phyloP scores from a whole-genome alignment of 2,888 invertebrate species.

The Xylocampa areola region DNA sequence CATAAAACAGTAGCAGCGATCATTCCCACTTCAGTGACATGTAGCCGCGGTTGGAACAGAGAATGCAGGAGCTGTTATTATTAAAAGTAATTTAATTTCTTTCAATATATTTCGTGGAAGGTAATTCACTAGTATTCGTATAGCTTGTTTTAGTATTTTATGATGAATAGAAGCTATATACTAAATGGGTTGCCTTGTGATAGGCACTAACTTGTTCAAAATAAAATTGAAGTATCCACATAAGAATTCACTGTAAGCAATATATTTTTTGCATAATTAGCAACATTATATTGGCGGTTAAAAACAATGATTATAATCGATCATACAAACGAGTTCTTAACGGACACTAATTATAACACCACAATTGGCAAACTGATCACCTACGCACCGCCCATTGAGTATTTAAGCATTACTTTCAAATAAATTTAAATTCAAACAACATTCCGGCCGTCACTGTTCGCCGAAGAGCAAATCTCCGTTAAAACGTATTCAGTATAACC shows the following conservation, averaged over 20 bases:
- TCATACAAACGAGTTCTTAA: constrained; percentile 33
- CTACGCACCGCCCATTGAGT: constrained; percentile 48
- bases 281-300: constrained; percentile 13
- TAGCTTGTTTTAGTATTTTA: background rate
- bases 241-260: too few species aligned
- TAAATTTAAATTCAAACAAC: constrained; percentile 50
- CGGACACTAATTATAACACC: constrained; percentile 44
- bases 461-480: constrained; percentile 71
- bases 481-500: constrained; percentile 73
- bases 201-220: too few species aligned
- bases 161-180: too few species aligned
- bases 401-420: constrained; percentile 51
- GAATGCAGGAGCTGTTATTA: constrained; percentile 38
- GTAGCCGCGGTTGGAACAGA: constrained; percentile 60
- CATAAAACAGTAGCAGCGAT: constrained; percentile 80
- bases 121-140: too few species aligned
- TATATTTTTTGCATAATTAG: too few species aligned
- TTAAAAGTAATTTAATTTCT: too few species aligned
- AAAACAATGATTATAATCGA: constrained; percentile 28
- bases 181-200: too few species aligned
- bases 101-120: too few species aligned
- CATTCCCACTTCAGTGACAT: constrained; percentile 68
- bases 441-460: constrained; percentile 60
- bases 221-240: too few species aligned
- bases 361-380: constrained; percentile 42